Conservation (phyloP, 2,797 vertebrate species). For the Bufotes viridis region DNA sequence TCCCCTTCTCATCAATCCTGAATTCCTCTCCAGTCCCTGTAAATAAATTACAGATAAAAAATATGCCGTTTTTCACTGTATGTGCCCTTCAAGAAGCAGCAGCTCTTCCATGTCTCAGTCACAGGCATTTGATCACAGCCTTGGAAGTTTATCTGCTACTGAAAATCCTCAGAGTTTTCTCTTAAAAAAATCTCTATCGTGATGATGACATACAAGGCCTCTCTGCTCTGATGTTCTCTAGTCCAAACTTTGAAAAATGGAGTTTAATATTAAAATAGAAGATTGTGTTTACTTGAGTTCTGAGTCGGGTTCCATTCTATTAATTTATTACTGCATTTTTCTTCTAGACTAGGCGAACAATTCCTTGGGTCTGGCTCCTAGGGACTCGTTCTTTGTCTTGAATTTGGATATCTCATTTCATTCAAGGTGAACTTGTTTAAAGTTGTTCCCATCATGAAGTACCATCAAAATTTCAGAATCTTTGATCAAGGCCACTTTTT, state of each 20-base stretch:
- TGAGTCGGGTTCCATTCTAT: not conserved
- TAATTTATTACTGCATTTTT: conserved; percentile 29
- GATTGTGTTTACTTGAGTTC: conserved; percentile 18
- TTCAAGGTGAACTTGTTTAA: conserved; percentile 24
- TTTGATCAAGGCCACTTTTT: not conserved
- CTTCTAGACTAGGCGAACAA: conserved; percentile 8
- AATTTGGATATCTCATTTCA: not conserved
- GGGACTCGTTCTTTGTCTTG: not conserved
- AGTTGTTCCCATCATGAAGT: conserved; percentile 3
- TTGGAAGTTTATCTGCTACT: conserved; percentile 22
- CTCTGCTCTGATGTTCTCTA: not conserved
- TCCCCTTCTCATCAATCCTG: conserved; percentile 6
- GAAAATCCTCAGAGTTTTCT: not conserved
- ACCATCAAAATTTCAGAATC: not conserved
- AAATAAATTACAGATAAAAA: conserved; percentile 33
- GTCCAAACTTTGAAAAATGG: conserved; percentile 16
- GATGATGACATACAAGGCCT: conserved; percentile 33
- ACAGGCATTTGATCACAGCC: conserved; percentile 25
- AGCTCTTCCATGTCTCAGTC: conserved; percentile 13
- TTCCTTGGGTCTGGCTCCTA: not conserved
- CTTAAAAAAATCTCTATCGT: not conserved
- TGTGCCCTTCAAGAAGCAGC: conserved; percentile 23
- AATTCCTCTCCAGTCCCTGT: not conserved
- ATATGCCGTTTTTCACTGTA: conserved; percentile 5
- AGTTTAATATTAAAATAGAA: conserved; percentile 29